Evolutionary conservation across 2,888 invertebrate species (phyloP).

Genomic region (Azorinus chamasolen): DNA sequence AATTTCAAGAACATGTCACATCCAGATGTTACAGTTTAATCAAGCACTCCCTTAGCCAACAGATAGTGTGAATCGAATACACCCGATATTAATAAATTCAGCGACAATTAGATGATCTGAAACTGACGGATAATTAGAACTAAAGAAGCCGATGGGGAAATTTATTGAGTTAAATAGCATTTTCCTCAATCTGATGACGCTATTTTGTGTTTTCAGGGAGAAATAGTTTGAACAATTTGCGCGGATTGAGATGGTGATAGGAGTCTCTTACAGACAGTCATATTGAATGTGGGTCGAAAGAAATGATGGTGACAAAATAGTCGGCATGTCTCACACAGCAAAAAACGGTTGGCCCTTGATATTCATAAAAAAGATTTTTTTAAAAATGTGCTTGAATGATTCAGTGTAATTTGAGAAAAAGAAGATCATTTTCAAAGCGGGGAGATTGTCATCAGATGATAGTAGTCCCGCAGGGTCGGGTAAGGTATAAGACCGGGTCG

Average conservation of each 20-base stretch:
- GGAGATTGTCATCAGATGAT: too few relatives aligned
- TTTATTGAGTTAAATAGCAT: conserved; percentile 53
- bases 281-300: too few relatives aligned
- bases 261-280: too few relatives aligned
- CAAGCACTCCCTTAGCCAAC: conserved; percentile 50
- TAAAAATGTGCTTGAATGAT: too few relatives aligned
- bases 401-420: too few relatives aligned
- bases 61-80: conserved; percentile 57
- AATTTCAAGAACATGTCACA: conserved; percentile 62
- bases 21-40: conserved; percentile 66
- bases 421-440: too few relatives aligned
- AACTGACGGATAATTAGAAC: conserved; percentile 63
- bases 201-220: conserved; percentile 42
- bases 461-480: too few relatives aligned
- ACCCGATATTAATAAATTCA: conserved; percentile 60
- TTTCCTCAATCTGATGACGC: conserved; percentile 36
- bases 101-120: conserved; percentile 61
- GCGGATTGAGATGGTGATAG: too few relatives aligned
- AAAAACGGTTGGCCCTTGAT: conserved; percentile 17
- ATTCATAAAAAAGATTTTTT: too few relatives aligned
- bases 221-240: conserved; percentile 22
- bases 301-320: too few relatives aligned
- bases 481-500: too few relatives aligned
- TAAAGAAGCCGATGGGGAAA: conserved; percentile 54
- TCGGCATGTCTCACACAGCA: too few relatives aligned